Conservation (phyloP, 1,140 invertebrate species). For the Scaptomyza pallida region DNA sequence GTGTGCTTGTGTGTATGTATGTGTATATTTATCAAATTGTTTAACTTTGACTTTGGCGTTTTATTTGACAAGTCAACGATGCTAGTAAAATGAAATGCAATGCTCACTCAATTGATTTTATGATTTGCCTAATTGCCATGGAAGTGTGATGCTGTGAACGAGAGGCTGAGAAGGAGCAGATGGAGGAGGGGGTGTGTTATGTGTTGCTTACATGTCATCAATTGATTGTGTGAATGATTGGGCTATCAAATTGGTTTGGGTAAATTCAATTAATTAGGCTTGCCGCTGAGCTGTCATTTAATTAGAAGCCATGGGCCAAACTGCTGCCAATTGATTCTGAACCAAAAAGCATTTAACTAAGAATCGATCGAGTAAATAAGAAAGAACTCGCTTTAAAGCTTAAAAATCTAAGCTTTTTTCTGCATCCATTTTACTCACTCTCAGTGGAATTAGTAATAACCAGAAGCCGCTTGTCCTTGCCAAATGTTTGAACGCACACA, state of each 20-base stretch:
- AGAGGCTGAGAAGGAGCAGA: neutral
- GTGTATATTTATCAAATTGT: constrained; percentile 41
- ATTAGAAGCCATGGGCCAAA: neutral
- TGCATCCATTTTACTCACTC: neutral
- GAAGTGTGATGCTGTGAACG: neutral
- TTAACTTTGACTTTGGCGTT: constrained; percentile 57
- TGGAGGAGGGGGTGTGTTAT: neutral
- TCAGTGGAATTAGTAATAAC: neutral
- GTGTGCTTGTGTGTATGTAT: constrained; percentile 24
- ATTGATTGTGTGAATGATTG: constrained; percentile 15
- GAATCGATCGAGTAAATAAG: neutral
- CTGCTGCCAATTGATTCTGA: no score
- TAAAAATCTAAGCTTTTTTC: no score
- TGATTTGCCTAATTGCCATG: constrained; percentile 60
- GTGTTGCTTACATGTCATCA: constrained; percentile 15
- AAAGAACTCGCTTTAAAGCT: neutral
- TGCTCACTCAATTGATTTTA: constrained; percentile 71
- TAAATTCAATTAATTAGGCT: constrained; percentile 21
- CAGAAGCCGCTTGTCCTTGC: neutral
- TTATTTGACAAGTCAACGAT: constrained; percentile 65
- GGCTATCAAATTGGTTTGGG: neutral
- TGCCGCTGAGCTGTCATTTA: neutral
- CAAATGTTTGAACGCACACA: constrained; percentile 12
- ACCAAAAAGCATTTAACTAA: neutral
- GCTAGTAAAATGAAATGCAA: constrained; percentile 62